Percentiles rank a stretch among this genome's conserved stretches.
phyloP scores from a whole-genome alignment of 2,888 invertebrate genomes.

The Mongoloraphidia duomilia region DNA sequence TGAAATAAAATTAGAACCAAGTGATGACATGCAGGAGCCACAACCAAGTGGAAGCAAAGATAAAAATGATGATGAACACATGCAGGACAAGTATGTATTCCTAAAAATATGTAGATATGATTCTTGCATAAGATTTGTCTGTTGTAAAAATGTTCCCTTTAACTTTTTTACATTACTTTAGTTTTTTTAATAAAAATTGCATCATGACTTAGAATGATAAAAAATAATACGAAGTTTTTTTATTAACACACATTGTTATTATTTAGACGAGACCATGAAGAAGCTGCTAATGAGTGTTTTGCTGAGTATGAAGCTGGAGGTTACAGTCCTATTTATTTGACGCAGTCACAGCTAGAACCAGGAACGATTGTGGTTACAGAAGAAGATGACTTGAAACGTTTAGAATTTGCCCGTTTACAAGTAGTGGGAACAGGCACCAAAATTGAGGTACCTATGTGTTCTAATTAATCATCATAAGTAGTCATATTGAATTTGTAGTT shows the following conservation, averaged over 20 bases:
- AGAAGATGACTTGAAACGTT: slow-evolving; percentile 57
- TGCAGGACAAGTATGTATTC: slow-evolving; percentile 9
- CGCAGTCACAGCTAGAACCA: slow-evolving; percentile 47
- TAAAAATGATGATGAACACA: slow-evolving; percentile 6
- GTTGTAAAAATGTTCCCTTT: neutral
- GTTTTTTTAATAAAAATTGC: neutral
- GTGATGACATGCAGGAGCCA: slow-evolving; percentile 1
- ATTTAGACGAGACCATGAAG: slow-evolving; percentile 18
- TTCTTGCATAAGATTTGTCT: neutral
- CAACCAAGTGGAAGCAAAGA: slow-evolving; percentile 3
- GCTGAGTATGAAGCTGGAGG: slow-evolving; percentile 62
- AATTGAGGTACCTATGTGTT: slow-evolving; percentile 28
- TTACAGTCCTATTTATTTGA: slow-evolving; percentile 68
- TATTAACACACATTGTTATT: neutral
- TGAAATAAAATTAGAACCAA: slow-evolving; percentile 6
- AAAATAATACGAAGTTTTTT: no score
- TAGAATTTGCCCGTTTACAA: slow-evolving; percentile 57
- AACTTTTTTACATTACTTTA: no score
- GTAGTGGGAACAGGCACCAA: slow-evolving; percentile 45
- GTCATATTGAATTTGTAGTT: neutral
- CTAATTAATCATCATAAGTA: neutral
- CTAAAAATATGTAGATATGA: neutral
- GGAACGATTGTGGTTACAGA: slow-evolving; percentile 65
- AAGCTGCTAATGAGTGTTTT: slow-evolving; percentile 40
- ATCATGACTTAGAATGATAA: no score